phyloP scores from a whole-genome alignment of 2,113 vertebrate species.

The Ochotona princeps region DNA sequence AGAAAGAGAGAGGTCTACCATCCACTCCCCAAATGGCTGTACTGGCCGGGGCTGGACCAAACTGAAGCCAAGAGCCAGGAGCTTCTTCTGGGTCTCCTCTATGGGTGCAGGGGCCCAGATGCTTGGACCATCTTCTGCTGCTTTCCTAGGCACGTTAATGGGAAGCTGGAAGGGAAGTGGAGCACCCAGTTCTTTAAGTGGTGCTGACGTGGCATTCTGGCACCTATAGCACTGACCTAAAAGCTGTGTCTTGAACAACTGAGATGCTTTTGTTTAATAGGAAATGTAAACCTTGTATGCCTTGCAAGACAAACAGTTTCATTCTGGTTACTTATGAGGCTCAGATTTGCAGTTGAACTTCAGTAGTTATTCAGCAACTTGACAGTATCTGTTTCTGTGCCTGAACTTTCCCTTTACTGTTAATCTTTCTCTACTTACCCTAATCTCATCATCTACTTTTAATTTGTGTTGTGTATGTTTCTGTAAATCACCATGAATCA shows the following conservation, averaged over 20 bases:
- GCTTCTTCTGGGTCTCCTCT: too few species aligned
- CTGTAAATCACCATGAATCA: slow-evolving; percentile 15
- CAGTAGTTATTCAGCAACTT: background rate
- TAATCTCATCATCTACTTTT: slow-evolving; percentile 8
- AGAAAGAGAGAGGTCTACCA: too few species aligned
- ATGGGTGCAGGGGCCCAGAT: too few species aligned
- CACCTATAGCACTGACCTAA: too few species aligned
- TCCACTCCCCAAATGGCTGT: too few species aligned
- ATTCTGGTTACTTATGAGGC: background rate
- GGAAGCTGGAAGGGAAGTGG: too few species aligned
- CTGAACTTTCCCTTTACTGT: slow-evolving; percentile 5
- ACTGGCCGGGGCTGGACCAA: too few species aligned
- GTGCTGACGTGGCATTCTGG: too few species aligned
- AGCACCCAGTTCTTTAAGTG: too few species aligned
- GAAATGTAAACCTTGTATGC: background rate
- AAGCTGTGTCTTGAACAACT: background rate
- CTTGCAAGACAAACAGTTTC: background rate
- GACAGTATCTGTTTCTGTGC: background rate
- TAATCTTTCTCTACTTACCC: background rate
- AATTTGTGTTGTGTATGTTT: background rate
- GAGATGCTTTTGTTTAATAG: slow-evolving; percentile 28
- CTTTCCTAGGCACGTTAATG: too few species aligned
- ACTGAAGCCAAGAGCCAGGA: too few species aligned
- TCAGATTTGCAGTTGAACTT: slow-evolving; percentile 13
- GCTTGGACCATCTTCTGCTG: too few species aligned